A percentile compares a stretch with the other conserved stretches of the same genome.
Evolutionary conservation across 2,797 vertebrate genomes (phyloP).

Genomic region (Sebastes taczanowskii): DNA sequence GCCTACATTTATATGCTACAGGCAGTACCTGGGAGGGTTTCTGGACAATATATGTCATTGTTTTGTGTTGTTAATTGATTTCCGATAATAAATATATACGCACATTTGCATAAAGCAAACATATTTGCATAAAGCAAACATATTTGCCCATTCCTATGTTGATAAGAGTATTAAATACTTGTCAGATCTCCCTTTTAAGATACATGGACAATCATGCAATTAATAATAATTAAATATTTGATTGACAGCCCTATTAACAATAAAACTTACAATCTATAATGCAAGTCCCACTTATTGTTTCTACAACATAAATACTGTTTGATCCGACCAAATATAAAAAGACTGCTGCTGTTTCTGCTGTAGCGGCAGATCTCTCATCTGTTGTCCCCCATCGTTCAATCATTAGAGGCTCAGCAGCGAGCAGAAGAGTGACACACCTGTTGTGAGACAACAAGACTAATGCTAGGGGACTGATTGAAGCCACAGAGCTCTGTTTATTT

Average conservation of each 20-base stretch:
- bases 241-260: too few relatives aligned
- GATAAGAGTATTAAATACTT: too few relatives aligned
- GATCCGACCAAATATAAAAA: background rate
- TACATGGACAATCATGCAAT: too few relatives aligned
- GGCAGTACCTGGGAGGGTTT: too few relatives aligned
- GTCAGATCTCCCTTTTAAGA: too few relatives aligned
- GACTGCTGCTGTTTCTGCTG: constrained; percentile 9
- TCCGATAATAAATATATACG: too few relatives aligned
- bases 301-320: background rate
- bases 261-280: background rate
- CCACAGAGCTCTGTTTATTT: background rate
- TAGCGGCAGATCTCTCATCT: constrained; percentile 2
- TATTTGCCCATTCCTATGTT: too few relatives aligned
- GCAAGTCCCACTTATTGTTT: background rate
- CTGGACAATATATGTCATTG: too few relatives aligned
- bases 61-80: too few relatives aligned
- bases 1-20: too few relatives aligned
- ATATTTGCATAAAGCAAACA: too few relatives aligned
- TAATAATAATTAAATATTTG: fast-evolving
- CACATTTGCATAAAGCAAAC: too few relatives aligned
- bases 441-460: background rate
- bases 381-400: background rate
- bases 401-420: background rate
- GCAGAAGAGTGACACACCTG: background rate
- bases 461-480: background rate